These are phyloP conservation scores for Pardosa pseudoannulata DNA, from an alignment of 2,888 invertebrate species.

Conservation along the genomic window DNA sequence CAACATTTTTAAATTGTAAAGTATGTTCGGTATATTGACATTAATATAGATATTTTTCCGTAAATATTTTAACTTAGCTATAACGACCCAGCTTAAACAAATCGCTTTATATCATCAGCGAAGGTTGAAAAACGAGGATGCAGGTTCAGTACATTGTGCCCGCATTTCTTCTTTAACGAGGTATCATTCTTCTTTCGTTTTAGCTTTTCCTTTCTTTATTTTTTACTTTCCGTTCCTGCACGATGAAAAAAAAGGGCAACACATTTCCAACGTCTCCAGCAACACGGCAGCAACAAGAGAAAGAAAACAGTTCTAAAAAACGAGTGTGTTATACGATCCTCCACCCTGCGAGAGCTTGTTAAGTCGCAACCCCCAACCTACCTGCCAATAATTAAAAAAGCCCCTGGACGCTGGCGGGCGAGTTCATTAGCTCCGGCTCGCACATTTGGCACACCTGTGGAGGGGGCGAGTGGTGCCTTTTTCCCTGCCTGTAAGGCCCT, in stretches of 20 bases:
- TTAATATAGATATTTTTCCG: too few relatives aligned
- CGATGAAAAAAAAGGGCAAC: background rate
- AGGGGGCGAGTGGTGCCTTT: slow-evolving; percentile 8
- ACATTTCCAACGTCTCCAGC: background rate
- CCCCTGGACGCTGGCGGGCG: slow-evolving; percentile 18
- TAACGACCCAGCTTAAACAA: too few relatives aligned
- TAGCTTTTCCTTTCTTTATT: background rate
- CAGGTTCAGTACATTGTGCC: too few relatives aligned
- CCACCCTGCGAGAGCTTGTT: slow-evolving; percentile 57
- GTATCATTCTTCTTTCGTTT: too few relatives aligned
- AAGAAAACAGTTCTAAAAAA: background rate
- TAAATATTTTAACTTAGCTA: too few relatives aligned
- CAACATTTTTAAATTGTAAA: too few relatives aligned
- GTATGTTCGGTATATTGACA: too few relatives aligned
- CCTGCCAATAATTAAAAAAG: slow-evolving; percentile 64
- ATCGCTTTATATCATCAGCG: too few relatives aligned
- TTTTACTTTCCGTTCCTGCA: background rate
- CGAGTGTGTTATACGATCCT: slow-evolving; percentile 22
- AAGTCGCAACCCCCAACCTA: slow-evolving; percentile 56
- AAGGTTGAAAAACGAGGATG: too few relatives aligned
- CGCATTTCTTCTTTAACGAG: too few relatives aligned
- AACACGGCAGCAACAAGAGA: background rate
- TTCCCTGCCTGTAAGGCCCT: background rate
- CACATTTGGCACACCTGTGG: slow-evolving; percentile 61
- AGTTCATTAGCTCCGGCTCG: slow-evolving; percentile 64